Percentiles rank a stretch among this genome's conserved stretches.
Conservation (phyloP, 2,797 vertebrate genomes). For the Crocidura indochinensis region DNA sequence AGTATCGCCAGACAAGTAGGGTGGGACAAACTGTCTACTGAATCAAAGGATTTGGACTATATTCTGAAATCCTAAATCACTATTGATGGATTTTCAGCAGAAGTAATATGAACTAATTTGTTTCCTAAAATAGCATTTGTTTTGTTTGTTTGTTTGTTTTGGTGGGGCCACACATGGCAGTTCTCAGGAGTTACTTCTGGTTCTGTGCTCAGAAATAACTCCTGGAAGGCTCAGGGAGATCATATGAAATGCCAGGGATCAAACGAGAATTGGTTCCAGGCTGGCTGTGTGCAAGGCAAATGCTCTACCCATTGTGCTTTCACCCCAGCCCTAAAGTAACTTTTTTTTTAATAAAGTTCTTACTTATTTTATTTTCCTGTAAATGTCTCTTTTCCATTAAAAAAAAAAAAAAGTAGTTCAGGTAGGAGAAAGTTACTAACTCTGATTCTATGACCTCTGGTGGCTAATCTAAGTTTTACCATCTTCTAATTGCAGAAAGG, state of each 20-base stretch:
- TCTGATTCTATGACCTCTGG: background rate
- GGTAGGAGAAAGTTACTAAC: conserved; percentile 29
- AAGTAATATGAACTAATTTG: conserved; percentile 55
- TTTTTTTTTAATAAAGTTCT: conserved; percentile 69
- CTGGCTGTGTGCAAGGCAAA: too few relatives aligned
- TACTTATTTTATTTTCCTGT: conserved; percentile 50
- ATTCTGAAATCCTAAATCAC: conserved; percentile 63
- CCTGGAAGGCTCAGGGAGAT: too few relatives aligned
- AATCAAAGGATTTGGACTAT: conserved; percentile 25
- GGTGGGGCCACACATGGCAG: too few relatives aligned
- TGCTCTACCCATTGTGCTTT: too few relatives aligned
- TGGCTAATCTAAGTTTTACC: conserved; percentile 23
- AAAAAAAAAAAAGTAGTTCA: conserved; percentile 57
- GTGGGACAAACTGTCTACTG: background rate
- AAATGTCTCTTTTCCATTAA: conserved; percentile 70
- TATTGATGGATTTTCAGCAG: conserved; percentile 61
- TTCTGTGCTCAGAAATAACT: too few relatives aligned
- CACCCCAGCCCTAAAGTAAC: too few relatives aligned
- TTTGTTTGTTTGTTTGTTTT: too few relatives aligned
- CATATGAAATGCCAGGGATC: too few relatives aligned
- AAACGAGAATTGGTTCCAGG: too few relatives aligned
- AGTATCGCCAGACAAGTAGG: background rate
- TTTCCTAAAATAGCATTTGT: background rate
- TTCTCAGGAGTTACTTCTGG: too few relatives aligned
- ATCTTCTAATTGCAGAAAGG: background rate